phyloP scores from a whole-genome alignment of 2,113 vertebrate species.

The Halichoeres trimaculatus region DNA sequence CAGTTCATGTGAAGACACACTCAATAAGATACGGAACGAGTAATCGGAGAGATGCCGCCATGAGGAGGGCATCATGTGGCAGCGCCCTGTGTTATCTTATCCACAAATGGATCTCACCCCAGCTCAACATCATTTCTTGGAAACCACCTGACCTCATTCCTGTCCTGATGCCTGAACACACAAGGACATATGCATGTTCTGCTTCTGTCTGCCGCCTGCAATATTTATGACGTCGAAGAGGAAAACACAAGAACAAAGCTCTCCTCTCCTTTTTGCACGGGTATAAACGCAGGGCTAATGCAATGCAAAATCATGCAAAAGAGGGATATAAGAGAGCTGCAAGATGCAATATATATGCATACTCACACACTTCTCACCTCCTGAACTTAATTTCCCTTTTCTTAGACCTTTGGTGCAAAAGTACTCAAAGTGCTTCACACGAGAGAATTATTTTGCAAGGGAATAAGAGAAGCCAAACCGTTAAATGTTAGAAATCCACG shows the following conservation, averaged over 20 bases:
- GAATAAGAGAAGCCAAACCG: too few relatives aligned
- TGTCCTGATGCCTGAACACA: slow-evolving; percentile 15
- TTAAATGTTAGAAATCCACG: too few relatives aligned
- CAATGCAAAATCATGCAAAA: not conserved
- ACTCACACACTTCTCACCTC: not conserved
- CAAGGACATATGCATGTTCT: not conserved
- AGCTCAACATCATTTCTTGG: slow-evolving; percentile 49
- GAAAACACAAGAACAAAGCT: slow-evolving; percentile 10
- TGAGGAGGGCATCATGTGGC: slow-evolving; percentile 45
- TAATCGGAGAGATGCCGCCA: slow-evolving; percentile 39
- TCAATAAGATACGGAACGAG: slow-evolving; percentile 37
- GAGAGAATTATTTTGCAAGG: too few relatives aligned
- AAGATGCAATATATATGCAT: not conserved
- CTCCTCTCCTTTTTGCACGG: not conserved
- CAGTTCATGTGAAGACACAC: slow-evolving; percentile 35
- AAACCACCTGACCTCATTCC: slow-evolving; percentile 41
- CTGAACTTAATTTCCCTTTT: too few relatives aligned
- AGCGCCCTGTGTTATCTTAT: slow-evolving; percentile 56
- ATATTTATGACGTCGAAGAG: slow-evolving; percentile 36
- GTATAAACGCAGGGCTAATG: not conserved
- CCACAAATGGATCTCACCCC: slow-evolving; percentile 56
- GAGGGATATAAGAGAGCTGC: slow-evolving; percentile 5
- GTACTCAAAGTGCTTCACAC: too few relatives aligned
- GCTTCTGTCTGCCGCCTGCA: slow-evolving; percentile 29
- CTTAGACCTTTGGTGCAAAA: too few relatives aligned